Evolutionary conservation across 2,113 vertebrate species (phyloP), one percentile per base, ranked within the genome.

Genomic region (Eleginops maclovinus): DNA sequence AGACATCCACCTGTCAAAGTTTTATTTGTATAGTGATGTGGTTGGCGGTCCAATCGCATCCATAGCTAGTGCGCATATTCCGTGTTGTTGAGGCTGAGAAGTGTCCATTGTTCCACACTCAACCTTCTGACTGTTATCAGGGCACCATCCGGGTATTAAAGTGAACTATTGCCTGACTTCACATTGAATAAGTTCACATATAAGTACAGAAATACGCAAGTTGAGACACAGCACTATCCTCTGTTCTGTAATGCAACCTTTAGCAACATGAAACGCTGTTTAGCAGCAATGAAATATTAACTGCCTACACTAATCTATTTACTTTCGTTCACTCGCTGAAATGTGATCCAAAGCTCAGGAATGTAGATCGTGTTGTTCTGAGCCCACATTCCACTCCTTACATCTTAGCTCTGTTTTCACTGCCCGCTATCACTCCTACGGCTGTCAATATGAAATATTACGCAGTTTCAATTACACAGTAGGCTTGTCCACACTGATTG

Each of bases 401-500:
- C 58, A 50, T 72, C 59, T 63, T 17, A 41, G 83, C 62, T 79
- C 43, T 43, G 55, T 60, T 83, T 87, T 81, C 72, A 75, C 31
- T 40, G 26, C 22, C 47, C 3, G 2, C 74, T 31, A 46, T 71
- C 72, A 61, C 59, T 72, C 51, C 55, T 72, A 63, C 50, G 40
- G 50, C 69, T 78, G 51, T 70, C 72, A 5, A 8, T 81, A 47
- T 87, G 77, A 88, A 70, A 56, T 81, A 70, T 58, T 9, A 44
- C 73, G 13, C 49, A 40, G 71, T 70, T 77, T 91, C 65, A 64
- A 11, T 81, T 79, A 80, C 79, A 67, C 74, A 67, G 64, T 56
- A 68, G 74, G 47, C 16, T 54, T 69, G 19, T 62, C 69, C 46
- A 72, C 74, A 69, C 65, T 26, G 12, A 36, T 36, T 53, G 70